Base-by-base conservation (phyloP, 2,888 invertebrate species). In the Oxycera nigricornis region DNA sequence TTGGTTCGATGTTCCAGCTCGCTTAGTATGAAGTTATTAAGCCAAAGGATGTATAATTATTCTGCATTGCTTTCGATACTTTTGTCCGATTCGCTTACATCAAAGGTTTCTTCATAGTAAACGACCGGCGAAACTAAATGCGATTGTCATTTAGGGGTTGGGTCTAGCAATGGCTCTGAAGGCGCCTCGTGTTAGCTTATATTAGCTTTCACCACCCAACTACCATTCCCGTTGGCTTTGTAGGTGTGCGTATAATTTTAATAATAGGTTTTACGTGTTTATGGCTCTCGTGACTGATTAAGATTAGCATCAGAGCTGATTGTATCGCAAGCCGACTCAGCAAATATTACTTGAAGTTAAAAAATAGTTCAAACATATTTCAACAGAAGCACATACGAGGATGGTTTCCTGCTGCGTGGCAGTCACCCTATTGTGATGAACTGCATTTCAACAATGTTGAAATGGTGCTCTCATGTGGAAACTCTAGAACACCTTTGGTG, bases 201-300 rank as follows among this genome's bases (percentile, higher is more conserved):
- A n/a, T n/a, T n/a, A n/a, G n/a, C n/a, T n/a, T n/a, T n/a, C n/a
- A 46, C 46, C 46, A 39, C 35, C 20, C 72, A 31, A 39, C 41
- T 41, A 55, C 24, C 30, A n/a, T 28, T 14, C 20, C 28, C 31
- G 39, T n/a, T 39, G 46, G 28, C 9, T 28, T 1, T 30, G 26
- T 14, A 26, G 65, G 74, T 61, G 75, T 75, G 74, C 77, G 75
- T 77, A 77, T 74, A 77, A 77, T 77, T 77, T 75, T 77, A 77
- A 77, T 77, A 77, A 77, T 74, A 75, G 75, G 74, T 75, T 74
- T 75, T 75, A 75, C 77, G 77, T 77, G 75, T 77, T 77, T 75
- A 57, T 72, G 68, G 59, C 62, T 77, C 73, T 75, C 75, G 75
- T 75, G 75, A 77, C 77, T 75, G 75, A 77, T 77, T 77, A 75